Percentiles rank a stretch among this genome's conserved stretches.
Conservation (phyloP, 2,888 invertebrate species). For the Ectemnius lituratus region DNA sequence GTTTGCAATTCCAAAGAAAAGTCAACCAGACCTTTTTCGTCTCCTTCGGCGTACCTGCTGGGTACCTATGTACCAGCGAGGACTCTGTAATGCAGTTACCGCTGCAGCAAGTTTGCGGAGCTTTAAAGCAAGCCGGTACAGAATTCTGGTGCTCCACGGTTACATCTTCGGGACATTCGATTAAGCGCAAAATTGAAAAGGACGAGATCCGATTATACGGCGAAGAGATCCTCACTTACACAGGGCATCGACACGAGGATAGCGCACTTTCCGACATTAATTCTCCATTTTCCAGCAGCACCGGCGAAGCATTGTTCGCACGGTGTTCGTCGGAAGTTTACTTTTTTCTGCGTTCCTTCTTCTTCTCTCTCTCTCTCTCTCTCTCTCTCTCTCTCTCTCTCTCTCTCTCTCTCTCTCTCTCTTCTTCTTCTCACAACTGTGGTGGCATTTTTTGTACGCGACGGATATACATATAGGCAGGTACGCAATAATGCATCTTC, state of each 20-base stretch:
- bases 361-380: background rate
- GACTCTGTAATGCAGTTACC: constrained; percentile 41
- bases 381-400: background rate
- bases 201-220: background rate
- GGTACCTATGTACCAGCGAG: background rate
- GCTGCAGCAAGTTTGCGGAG: constrained; percentile 16
- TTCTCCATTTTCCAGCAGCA: constrained; percentile 25
- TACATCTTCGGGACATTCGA: background rate
- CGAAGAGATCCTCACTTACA: constrained; percentile 6
- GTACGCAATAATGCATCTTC: too few species aligned
- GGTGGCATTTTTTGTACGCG: constrained; percentile 6
- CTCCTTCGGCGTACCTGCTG: constrained; percentile 4
- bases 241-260: background rate
- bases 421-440: too few species aligned
- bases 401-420: background rate
- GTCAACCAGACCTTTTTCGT: constrained; percentile 20
- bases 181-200: too few species aligned
- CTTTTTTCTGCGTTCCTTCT: background rate
- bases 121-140: constrained; percentile 20
- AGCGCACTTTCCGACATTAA: constrained; percentile 21
- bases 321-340: background rate
- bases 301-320: constrained; percentile 19
- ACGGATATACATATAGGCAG: too few species aligned
- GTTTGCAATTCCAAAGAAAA: constrained; percentile 36
- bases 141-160: background rate